Base-by-base conservation (phyloP, 2,888 invertebrate species). In the Volucella inflata region DNA sequence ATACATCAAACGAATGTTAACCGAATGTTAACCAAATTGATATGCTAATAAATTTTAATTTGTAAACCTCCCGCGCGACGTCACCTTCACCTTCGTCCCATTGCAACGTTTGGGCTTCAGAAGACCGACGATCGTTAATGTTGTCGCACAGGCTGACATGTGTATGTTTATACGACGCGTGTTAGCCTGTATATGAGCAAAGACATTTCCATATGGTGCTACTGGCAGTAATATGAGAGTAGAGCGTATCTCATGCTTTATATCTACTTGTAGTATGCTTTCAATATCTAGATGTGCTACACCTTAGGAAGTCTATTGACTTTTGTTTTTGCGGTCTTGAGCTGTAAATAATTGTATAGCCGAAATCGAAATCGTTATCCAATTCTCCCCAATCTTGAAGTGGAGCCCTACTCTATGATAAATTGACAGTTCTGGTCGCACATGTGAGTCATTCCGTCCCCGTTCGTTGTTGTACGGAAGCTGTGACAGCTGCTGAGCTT, bases 41-140 rank as follows among this genome's bases (percentile, higher is more conserved):
- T 87, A 87, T 87, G 87, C 87, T 59, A 87, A 87, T 87, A 87
- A 82, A 87, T 87, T 87, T 82, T 70, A 87, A 87, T 82, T 82
- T 87, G 74, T 77, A 53, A 62, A 59, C 59, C 50, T 36, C 46
- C 36, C 74, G 42, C n/a, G n/a, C n/a, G n/a, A n/a, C n/a, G n/a
- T n/a, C n/a, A n/a, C 2, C 21, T 9, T 42, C 55, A 46, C 6
- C 30, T 30, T 30, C 30, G 6, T 30, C 30, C 30, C 6, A 30
- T 30, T 30, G 6, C 30, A 30, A 30, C 59, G 48, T 55, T 14
- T 30, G 60, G 30, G 53, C 38, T 53, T 38, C 57, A 16, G 65
- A 21, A 40, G 72, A 21, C 53, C 62, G 44, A 30, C 72, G 36
- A 38, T 67, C 71, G 55, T 72, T 72, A 67, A 67, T 67, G 79